These are phyloP conservation scores for Drosophila mercatorum DNA, from an alignment of 2,888 invertebrate genomes.

Conservation along the genomic window DNA sequence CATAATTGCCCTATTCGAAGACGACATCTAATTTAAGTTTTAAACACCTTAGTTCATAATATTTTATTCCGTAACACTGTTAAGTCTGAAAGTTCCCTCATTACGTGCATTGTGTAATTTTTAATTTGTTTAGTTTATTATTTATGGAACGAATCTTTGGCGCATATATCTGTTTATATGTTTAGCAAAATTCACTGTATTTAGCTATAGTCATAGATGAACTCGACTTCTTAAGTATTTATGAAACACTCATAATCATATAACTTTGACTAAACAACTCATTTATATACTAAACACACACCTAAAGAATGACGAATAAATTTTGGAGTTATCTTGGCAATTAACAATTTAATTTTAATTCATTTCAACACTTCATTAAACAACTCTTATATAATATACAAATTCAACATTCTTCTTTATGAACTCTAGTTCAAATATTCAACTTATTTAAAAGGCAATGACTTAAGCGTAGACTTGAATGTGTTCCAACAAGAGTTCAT, in stretches of 20 bases:
- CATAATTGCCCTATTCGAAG: constrained; percentile 83
- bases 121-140: constrained; percentile 8
- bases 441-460: background rate
- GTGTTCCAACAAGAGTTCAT: constrained; percentile 34
- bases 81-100: constrained; percentile 34
- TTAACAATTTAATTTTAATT: background rate
- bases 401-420: background rate
- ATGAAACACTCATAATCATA: constrained; percentile 14
- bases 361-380: background rate
- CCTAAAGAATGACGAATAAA: background rate
- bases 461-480: constrained; percentile 32
- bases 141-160: background rate
- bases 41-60: no score
- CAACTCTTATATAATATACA: background rate
- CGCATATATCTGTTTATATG: background rate
- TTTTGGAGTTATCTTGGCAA: background rate
- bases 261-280: background rate
- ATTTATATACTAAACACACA: background rate
- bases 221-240: constrained; percentile 28
- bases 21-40: constrained; percentile 61
- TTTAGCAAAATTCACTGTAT: constrained; percentile 2
- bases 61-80: constrained; percentile 13
- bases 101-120: constrained; percentile 11
- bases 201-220: background rate
- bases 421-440: background rate